phyloP scores from a whole-genome alignment of 1,140 invertebrate species.

The Trinorchestia longiramus region DNA sequence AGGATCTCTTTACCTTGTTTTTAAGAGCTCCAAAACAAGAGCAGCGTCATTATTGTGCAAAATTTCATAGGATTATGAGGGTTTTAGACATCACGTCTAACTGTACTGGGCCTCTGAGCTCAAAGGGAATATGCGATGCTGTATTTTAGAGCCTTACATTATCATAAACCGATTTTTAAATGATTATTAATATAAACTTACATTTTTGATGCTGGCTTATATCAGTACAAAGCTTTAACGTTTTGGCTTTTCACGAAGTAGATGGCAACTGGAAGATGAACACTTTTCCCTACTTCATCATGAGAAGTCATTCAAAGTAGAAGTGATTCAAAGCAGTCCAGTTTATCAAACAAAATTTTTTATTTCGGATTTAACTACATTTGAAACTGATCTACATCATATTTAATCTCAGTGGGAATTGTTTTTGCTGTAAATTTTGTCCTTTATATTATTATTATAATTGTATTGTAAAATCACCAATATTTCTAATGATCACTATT shows the following conservation, averaged over 20 bases:
- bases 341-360: no score
- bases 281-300: no score
- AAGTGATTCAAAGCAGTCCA: no score
- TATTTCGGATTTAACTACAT: no score
- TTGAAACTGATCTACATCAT: no score
- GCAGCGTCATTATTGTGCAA: not conserved
- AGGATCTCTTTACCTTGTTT: not conserved
- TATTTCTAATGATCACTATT: no score
- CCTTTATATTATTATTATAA: no score
- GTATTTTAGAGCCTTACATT: not conserved
- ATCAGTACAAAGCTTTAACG: not conserved
- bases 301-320: no score
- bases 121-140: not conserved
- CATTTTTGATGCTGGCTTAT: not conserved
- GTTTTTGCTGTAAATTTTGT: no score
- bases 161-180: not conserved
- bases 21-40: not conserved
- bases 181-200: not conserved
- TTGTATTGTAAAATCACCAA: no score
- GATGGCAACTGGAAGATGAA: no score
- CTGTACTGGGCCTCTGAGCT: not conserved
- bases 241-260: not conserved
- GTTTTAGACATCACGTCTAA: not conserved
- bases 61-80: not conserved
- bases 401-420: no score